These are phyloP conservation scores for Pyralis farinalis DNA, from an alignment of 2,888 invertebrate species.

Conservation along the genomic window DNA sequence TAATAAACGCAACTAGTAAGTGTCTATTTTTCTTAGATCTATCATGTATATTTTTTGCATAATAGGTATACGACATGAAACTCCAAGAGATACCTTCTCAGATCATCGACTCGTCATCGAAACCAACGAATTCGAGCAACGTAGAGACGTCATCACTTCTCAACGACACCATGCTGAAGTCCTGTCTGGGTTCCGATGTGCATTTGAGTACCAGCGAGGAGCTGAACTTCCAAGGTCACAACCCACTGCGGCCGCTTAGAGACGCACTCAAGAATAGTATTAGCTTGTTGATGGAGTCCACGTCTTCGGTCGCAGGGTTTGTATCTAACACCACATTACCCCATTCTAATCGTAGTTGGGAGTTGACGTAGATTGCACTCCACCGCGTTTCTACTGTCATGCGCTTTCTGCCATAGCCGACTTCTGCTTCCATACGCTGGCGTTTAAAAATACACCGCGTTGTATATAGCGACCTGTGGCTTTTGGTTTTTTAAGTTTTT, in stretches of 20 bases:
- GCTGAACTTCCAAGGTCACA: slow-evolving; percentile 50
- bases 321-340: no score
- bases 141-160: slow-evolving; percentile 43
- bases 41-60: no score
- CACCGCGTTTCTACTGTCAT: no score
- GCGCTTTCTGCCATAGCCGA: no score
- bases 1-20: no score
- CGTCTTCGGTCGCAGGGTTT: slow-evolving; percentile 47
- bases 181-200: slow-evolving; percentile 61
- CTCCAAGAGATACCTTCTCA: slow-evolving; percentile 59
- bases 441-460: no score
- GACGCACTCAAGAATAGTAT: slow-evolving; percentile 71
- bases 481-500: no score
- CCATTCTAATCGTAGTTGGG: no score
- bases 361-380: no score
- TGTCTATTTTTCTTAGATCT: no score
- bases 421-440: no score
- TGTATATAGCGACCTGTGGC: no score
- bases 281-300: slow-evolving; percentile 63
- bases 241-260: slow-evolving; percentile 62
- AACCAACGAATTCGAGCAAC: slow-evolving; percentile 26
- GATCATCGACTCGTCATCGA: slow-evolving; percentile 36
- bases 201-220: slow-evolving; percentile 67
- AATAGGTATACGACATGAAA: slow-evolving; percentile 65
- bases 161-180: slow-evolving; percentile 48